Conservation (phyloP, 2,797 vertebrate species). For the Halcyon smyrnensis region DNA sequence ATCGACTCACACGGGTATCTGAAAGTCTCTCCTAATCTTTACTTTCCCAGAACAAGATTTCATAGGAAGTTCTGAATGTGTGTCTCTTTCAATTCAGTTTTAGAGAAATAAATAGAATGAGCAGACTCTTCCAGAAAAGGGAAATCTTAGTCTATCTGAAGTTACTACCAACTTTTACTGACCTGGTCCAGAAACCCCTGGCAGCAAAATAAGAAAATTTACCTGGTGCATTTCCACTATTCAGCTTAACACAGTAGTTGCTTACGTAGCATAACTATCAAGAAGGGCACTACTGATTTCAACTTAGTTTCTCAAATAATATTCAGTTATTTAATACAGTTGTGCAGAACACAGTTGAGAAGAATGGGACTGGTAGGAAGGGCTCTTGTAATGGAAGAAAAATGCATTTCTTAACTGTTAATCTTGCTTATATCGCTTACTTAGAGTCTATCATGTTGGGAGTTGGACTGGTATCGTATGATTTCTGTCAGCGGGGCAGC, state of each 20-base stretch:
- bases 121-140: not conserved
- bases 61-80: not conserved
- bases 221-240: not conserved
- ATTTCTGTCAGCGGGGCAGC: not conserved
- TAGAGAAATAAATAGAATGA: not conserved
- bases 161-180: not conserved
- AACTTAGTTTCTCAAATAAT: not conserved
- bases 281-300: not conserved
- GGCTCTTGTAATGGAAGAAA: not conserved
- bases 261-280: not conserved
- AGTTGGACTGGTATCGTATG: not conserved
- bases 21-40: not conserved
- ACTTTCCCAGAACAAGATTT: not conserved
- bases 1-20: not conserved
- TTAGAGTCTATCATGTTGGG: not conserved
- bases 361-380: not conserved
- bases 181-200: not conserved
- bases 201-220: not conserved
- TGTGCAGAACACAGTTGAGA: not conserved
- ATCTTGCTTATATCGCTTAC: not conserved
- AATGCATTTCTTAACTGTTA: not conserved
- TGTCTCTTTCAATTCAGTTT: not conserved
- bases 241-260: not conserved
- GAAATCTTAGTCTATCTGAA: not conserved
- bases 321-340: not conserved